Conservation (phyloP, 1,140 invertebrate species). For the Zaprionus capensis region DNA sequence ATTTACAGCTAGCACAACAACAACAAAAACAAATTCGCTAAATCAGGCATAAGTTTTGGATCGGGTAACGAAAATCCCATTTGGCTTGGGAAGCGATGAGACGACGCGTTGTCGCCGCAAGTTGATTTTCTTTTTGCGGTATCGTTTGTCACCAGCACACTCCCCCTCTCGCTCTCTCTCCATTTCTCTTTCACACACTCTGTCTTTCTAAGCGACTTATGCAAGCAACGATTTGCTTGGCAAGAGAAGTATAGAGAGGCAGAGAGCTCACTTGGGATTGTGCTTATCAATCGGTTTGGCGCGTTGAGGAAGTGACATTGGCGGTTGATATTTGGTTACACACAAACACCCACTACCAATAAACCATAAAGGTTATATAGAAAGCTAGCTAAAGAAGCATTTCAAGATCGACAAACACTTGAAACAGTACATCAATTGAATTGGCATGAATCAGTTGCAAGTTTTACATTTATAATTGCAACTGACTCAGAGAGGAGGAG, state of each 20-base stretch:
- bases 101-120: constrained; percentile 13
- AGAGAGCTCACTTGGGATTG: background rate
- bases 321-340: constrained; percentile 58
- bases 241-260: background rate
- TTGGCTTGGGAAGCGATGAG: constrained; percentile 24
- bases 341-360: background rate
- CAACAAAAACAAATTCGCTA: constrained; percentile 23
- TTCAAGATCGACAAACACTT: background rate
- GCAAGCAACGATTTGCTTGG: background rate
- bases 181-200: background rate
- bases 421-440: background rate
- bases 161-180: too few species aligned
- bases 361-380: background rate
- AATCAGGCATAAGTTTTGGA: constrained; percentile 25
- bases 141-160: background rate
- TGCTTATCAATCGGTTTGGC: constrained; percentile 7
- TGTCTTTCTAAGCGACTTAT: constrained; percentile 5
- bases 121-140: constrained; percentile 32
- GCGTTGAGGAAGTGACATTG: constrained; percentile 56
- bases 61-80: constrained; percentile 27
- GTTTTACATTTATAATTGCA: too few species aligned
- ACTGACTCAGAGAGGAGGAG: too few species aligned
- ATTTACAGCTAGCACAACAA: constrained; percentile 38
- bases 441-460: too few species aligned
- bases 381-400: constrained; percentile 24